These are phyloP conservation scores for Thecocarcelia acutangulata DNA, from an alignment of 2,888 invertebrate genomes.

Conservation along the genomic window DNA sequence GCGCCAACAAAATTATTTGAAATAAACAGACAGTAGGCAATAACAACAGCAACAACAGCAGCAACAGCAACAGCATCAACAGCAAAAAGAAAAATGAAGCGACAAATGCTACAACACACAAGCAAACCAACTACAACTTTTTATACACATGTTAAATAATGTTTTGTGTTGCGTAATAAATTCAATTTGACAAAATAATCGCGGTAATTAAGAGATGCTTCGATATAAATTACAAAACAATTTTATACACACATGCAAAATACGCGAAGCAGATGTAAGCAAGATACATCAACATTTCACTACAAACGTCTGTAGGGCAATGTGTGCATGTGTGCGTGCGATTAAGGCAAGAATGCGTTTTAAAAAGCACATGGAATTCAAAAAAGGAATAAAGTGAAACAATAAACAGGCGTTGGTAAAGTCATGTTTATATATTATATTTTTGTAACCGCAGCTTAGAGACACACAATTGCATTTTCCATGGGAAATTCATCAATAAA, in stretches of 20 bases:
- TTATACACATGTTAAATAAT: conserved; percentile 69
- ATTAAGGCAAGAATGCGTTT: conserved; percentile 24
- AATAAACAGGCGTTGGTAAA: conserved; percentile 3
- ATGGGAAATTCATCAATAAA: too few relatives aligned
- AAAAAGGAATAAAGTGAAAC: conserved; percentile 1
- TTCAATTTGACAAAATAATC: conserved; percentile 70
- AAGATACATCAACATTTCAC: background rate
- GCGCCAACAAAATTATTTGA: conserved; percentile 46
- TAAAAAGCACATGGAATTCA: background rate
- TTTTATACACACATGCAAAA: conserved; percentile 43
- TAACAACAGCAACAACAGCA: conserved; percentile 4
- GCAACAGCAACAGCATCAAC: background rate
- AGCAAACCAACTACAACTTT: conserved; percentile 50
- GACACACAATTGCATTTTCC: conserved; percentile 12
- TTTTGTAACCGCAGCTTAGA: background rate
- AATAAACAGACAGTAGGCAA: conserved; percentile 40
- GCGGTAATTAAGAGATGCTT: conserved; percentile 70
- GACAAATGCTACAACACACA: conserved; percentile 32
- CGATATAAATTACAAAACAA: conserved; percentile 70
- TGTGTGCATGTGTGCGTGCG: background rate
- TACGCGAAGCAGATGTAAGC: background rate
- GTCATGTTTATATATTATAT: conserved; percentile 34
- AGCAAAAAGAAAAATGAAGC: conserved; percentile 41
- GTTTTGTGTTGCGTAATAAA: conserved; percentile 68
- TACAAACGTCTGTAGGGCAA: background rate